These are phyloP conservation scores for Etheostoma perlongum DNA, from an alignment of 2,797 vertebrate genomes.

Conservation along the genomic window DNA sequence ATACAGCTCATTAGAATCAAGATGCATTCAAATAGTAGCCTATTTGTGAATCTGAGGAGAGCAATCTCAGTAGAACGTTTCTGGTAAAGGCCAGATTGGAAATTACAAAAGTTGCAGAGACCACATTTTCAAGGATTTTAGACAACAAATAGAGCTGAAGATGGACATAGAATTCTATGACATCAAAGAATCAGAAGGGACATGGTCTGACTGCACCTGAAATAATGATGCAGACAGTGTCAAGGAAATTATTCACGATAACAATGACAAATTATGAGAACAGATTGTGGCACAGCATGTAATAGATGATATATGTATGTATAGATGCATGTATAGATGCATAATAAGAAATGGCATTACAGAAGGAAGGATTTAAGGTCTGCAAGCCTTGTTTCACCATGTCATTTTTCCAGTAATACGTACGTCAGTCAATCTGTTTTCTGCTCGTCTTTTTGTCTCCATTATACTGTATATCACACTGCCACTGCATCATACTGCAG, in stretches of 20 bases:
- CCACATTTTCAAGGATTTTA: constrained; percentile 10
- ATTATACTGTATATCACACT: constrained; percentile 12
- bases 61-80: background rate
- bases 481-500: constrained; percentile 19
- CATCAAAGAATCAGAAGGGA: background rate
- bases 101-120: constrained; percentile 23
- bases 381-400: too few species aligned
- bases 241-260: too few species aligned
- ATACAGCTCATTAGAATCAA: background rate
- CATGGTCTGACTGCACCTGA: background rate
- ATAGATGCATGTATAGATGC: too few species aligned
- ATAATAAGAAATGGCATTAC: too few species aligned
- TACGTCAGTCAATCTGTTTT: too few species aligned
- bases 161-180: background rate
- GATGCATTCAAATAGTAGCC: background rate
- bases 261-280: too few species aligned
- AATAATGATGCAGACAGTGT: constrained; percentile 2
- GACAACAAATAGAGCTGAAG: background rate
- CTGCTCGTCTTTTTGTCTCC: constrained; percentile 5
- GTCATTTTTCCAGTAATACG: too few species aligned
- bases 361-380: too few species aligned
- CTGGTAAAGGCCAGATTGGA: background rate
- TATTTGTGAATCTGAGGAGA: background rate
- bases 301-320: too few species aligned
- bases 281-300: too few species aligned